Base-by-base conservation (phyloP, 1,140 invertebrate species). In the Drosophila asahinai region DNA sequence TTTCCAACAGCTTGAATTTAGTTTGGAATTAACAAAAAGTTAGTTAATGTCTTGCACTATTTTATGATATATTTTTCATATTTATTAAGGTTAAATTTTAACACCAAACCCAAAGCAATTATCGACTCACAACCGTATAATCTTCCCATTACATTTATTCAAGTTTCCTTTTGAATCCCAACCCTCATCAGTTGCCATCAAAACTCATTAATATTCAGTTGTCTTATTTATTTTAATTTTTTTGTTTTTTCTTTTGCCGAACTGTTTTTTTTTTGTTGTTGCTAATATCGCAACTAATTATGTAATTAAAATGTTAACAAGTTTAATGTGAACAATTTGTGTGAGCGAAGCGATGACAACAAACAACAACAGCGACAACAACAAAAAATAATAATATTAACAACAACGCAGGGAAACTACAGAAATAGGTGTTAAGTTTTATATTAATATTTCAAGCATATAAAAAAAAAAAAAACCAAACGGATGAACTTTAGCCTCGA, bases 261-360 rank as follows among this genome's bases (percentile, higher is more conserved):
- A 36, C 36, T 27, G 27, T n/a, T n/a, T 7, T 17, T n/a, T 33
- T 22, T 43, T 17, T 19, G 0, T 43, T 5, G 12, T 59, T 55
- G 66, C 73, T 71, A 77, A 77, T 79, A 71, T 79, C 65, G 66
- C 77, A 73, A 59, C 68, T 74, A 80, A 80, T 80, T 80, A 80
- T 80, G 68, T 80, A 80, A 80, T 80, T 80, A 80, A 80, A 80
- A 74, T 80, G 77, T 80, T 80, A 80, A 80, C 77, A 80, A 74
- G 77, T 80, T 73, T 45, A 80, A 49, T 45, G 77, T 70, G 61
- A 79, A 51, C 77, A 79, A 77, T 76, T 74, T 76, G 51, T 38
- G 63, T 48, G 51, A 77, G 49, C 64, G 58, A 19, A 58, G 38
- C 66, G 71, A 57, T 57, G 70, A 74, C 71, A 54, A 64, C 59